Evolutionary conservation across 1,140 invertebrate species (phyloP), one percentile per base, ranked within the genome.

Genomic region (Trichoplusia ni): DNA sequence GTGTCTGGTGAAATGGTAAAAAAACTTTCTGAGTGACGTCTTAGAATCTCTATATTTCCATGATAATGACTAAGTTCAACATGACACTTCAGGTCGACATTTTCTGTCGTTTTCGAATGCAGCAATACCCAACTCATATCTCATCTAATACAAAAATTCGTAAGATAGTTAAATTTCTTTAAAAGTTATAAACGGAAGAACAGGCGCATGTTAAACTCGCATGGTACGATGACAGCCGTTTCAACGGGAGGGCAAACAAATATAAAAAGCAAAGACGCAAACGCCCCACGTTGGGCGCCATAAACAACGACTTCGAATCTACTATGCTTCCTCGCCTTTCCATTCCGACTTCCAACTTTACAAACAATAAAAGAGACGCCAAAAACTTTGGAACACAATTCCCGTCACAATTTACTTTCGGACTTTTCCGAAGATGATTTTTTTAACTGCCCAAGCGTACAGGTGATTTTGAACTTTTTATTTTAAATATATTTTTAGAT

Each of bases 291-390:
- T 42, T 25, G 38, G 38, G 54, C 25, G 37, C 54, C 38, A 58
- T 42, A 42, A 18, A 40, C 35, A 38, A 33, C 31, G 25, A 42
- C 54, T 44, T 29, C 21, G 54, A 58, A 58, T 58, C 54, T 8
- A 44, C 54, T 44, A 44, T 58, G 25, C 53, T 58, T 58, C 54
- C 54, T 58, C 38, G 54, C 38, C 35, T 58, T 58, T 44, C 54
- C 54, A 58, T 44, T 56, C 54, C 38, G 27, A 58, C 13, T 49
- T 21, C 38, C 14, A 65, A 65, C 62, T 69, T 64, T 11, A 31
- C 62, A 54, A 58, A 71, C 64, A 67, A 67, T 64, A 71, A 64
- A 64, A 60, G 56, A 71, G 35, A 62, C 49, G 65, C 49, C 56
- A 37, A 58, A 58, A 58, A 58, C 38, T 58, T 58, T 16, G 54